phyloP scores from a whole-genome alignment of 2,888 invertebrate species.

The Oeneis ivallda region DNA sequence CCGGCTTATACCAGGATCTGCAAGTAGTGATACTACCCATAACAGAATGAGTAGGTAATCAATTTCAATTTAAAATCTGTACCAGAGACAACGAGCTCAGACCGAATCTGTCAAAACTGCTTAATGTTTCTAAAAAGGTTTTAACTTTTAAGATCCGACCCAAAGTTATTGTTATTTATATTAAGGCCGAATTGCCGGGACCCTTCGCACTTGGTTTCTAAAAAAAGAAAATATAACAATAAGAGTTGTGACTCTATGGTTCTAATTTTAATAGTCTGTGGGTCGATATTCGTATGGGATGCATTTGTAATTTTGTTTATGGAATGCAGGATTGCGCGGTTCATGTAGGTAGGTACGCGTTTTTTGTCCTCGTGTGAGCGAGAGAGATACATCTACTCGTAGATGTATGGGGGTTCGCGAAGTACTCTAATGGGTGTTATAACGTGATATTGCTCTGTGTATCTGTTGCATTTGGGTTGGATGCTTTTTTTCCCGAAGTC shows the following conservation, averaged over 20 bases:
- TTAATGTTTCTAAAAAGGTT: conserved; percentile 72
- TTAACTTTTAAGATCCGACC: conserved; percentile 61
- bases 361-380: conserved; percentile 74
- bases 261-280: conserved; percentile 49
- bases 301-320: conserved; percentile 48
- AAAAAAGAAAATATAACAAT: conserved; percentile 58
- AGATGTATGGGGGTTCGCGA: conserved; percentile 56
- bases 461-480: conserved; percentile 27
- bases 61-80: conserved; percentile 45
- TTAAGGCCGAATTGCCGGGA: conserved; percentile 70
- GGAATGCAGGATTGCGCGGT: conserved; percentile 77
- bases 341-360: conserved; percentile 75
- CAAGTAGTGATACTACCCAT: too few relatives aligned
- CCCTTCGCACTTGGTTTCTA: conserved; percentile 71
- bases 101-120: too few relatives aligned
- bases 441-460: conserved; percentile 50
- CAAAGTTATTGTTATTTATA: conserved; percentile 78
- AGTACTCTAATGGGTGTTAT: conserved; percentile 76
- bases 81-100: conserved; percentile 56
- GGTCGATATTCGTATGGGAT: conserved; percentile 46
- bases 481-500: conserved; percentile 28
- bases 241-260: conserved; percentile 42
- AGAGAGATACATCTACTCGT: conserved; percentile 57
- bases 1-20: too few relatives aligned
- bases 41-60: conserved; percentile 23